phyloP scores from a whole-genome alignment of 2,888 invertebrate species.

The Drosophila imparisetae region DNA sequence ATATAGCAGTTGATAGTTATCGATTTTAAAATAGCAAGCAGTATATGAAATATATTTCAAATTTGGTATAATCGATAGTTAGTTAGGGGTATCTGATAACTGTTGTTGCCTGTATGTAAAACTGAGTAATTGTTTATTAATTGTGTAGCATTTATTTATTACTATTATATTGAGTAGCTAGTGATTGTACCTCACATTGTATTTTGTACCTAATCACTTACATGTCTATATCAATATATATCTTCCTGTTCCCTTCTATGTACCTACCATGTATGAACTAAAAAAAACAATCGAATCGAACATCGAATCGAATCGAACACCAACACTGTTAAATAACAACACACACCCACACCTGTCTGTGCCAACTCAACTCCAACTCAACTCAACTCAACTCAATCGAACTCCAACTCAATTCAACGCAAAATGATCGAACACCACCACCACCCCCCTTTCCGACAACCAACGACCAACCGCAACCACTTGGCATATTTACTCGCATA shows the following conservation, averaged over 20 bases:
- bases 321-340: conserved; percentile 41
- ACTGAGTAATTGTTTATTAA: not conserved
- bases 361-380: conserved; percentile 20
- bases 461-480: conserved; percentile 41
- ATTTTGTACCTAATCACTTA: conserved; percentile 59
- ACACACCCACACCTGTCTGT: conserved; percentile 25
- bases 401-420: conserved; percentile 23
- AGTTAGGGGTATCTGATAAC: not conserved
- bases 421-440: conserved; percentile 27
- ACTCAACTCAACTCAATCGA: conserved; percentile 32
- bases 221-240: conserved; percentile 47
- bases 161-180: conserved; percentile 14
- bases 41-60: not conserved
- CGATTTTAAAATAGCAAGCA: not conserved
- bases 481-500: conserved; percentile 15
- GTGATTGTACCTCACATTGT: conserved; percentile 2
- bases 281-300: conserved; percentile 28
- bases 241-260: conserved; percentile 62
- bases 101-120: conserved; percentile 19
- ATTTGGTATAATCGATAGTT: not conserved
- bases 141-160: conserved; percentile 11
- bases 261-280: conserved; percentile 51
- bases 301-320: conserved; percentile 25
- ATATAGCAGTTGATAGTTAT: not conserved
- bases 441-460: conserved; percentile 44